These are phyloP conservation scores for Drosophila kuntzei DNA, from an alignment of 2,888 invertebrate genomes.

Conservation along the genomic window DNA sequence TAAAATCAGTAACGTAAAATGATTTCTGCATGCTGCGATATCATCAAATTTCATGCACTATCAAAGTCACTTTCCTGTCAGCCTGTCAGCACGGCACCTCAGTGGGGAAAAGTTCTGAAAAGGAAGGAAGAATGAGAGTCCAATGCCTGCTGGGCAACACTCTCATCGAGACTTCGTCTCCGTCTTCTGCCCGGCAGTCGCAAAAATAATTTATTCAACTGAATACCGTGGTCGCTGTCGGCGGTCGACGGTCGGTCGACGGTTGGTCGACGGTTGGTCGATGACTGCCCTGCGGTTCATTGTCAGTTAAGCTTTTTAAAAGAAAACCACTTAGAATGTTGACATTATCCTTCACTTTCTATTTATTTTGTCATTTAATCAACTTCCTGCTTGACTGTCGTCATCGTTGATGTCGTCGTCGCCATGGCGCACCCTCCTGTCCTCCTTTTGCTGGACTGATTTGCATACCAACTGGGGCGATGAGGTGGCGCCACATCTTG, in stretches of 20 bases:
- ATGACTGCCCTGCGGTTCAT: slow-evolving; percentile 79
- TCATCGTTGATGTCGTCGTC: slow-evolving; percentile 31
- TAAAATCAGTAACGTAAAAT: slow-evolving; percentile 59
- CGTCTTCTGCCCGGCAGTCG: slow-evolving; percentile 41
- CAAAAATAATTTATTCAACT: slow-evolving; percentile 80
- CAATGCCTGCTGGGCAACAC: slow-evolving; percentile 17
- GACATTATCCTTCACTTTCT: slow-evolving; percentile 81
- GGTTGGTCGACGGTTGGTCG: slow-evolving; percentile 22
- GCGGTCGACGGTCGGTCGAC: slow-evolving; percentile 37
- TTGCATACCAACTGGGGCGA: slow-evolving; percentile 68
- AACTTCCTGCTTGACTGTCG: slow-evolving; percentile 71
- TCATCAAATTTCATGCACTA: slow-evolving; percentile 81
- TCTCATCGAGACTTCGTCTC: slow-evolving; percentile 24
- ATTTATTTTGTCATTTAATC: slow-evolving; percentile 83
- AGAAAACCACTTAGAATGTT: slow-evolving; percentile 83
- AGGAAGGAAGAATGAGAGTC: background rate
- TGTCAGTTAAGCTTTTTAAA: slow-evolving; percentile 79
- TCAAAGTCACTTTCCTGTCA: slow-evolving; percentile 78
- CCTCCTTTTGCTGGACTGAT: slow-evolving; percentile 53
- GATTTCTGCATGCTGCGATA: slow-evolving; percentile 55
- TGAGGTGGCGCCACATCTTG: slow-evolving; percentile 53
- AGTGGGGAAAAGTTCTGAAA: background rate
- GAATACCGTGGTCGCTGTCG: slow-evolving; percentile 66
- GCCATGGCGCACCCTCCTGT: slow-evolving; percentile 39
- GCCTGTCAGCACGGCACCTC: slow-evolving; percentile 4